phyloP scores from a whole-genome alignment of 2,888 invertebrate species.

The Drosophila limbata region DNA sequence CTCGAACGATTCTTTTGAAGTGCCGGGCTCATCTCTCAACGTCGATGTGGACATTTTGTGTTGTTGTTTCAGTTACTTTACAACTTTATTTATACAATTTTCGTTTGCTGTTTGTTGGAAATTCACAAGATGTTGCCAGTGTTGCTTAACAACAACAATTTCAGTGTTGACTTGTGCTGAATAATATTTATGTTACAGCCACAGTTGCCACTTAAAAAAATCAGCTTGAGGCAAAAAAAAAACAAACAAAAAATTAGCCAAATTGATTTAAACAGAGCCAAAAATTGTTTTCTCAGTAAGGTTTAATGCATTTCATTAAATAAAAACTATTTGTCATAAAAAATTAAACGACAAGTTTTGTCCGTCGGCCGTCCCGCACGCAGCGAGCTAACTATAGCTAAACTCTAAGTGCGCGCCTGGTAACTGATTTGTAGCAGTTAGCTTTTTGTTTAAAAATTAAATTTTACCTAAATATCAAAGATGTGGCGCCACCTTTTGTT shows the following conservation, averaged over 20 bases:
- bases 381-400: too few relatives aligned
- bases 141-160: conserved; percentile 10
- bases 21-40: conserved; percentile 77
- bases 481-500: neutral
- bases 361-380: too few relatives aligned
- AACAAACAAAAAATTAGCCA: too few relatives aligned
- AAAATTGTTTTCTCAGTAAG: too few relatives aligned
- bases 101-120: conserved; percentile 37
- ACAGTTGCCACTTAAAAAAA: neutral
- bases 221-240: too few relatives aligned
- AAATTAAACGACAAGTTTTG: too few relatives aligned
- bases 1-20: conserved; percentile 90
- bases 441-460: too few relatives aligned
- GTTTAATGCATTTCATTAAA: too few relatives aligned
- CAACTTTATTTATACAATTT: conserved; percentile 24
- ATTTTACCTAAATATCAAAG: neutral
- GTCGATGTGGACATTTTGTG: conserved; percentile 68
- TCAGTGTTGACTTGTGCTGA: conserved; percentile 27
- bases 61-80: conserved; percentile 28
- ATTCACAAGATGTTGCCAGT: conserved; percentile 37
- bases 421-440: too few relatives aligned
- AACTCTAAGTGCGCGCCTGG: too few relatives aligned
- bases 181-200: neutral
- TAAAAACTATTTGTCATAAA: too few relatives aligned
- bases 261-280: too few relatives aligned